Percentiles rank a stretch among this genome's conserved stretches.
These are phyloP conservation scores for Harpegnathos saltator DNA, from an alignment of 1,140 invertebrate species.

Conservation along the genomic window DNA sequence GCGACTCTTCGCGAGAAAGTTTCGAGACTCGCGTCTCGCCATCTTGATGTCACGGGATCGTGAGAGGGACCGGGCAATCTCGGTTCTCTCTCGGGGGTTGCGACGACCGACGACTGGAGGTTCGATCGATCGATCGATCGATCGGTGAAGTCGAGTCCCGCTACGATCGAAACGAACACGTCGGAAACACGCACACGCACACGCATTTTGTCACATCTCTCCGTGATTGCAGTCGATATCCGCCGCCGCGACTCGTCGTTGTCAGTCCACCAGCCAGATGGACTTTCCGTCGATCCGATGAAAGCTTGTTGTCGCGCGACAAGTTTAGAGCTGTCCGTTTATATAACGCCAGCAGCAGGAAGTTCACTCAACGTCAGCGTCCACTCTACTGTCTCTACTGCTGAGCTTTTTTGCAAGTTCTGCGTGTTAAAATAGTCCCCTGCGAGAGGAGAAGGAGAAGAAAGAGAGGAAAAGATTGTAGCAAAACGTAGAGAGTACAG, in stretches of 20 bases:
- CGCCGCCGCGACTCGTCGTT: neutral
- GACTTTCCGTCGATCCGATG: slow-evolving; percentile 20
- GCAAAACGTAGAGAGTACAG: neutral
- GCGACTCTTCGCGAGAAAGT: slow-evolving; percentile 29
- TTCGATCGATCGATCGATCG: too few relatives aligned
- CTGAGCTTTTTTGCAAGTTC: neutral
- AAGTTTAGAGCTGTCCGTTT: slow-evolving; percentile 30
- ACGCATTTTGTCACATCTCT: slow-evolving; percentile 17
- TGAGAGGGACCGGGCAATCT: neutral
- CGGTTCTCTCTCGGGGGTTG: neutral
- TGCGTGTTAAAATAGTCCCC: neutral
- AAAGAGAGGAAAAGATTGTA: neutral
- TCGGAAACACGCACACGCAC: neutral
- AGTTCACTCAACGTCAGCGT: neutral
- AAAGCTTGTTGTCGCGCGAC: slow-evolving; percentile 18
- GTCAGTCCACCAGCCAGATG: neutral
- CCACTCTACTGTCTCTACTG: neutral
- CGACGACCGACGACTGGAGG: neutral
- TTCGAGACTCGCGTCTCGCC: slow-evolving; percentile 18
- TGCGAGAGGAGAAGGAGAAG: neutral
- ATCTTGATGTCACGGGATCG: slow-evolving; percentile 39
- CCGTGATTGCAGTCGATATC: slow-evolving; percentile 2
- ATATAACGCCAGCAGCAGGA: slow-evolving; percentile 15
- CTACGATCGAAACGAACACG: neutral
- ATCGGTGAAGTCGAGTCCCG: neutral